A percentile compares a stretch with the other conserved stretches of the same genome.
Evolutionary conservation across 2,797 vertebrate genomes (phyloP).

Genomic region (Mycteria americana): DNA sequence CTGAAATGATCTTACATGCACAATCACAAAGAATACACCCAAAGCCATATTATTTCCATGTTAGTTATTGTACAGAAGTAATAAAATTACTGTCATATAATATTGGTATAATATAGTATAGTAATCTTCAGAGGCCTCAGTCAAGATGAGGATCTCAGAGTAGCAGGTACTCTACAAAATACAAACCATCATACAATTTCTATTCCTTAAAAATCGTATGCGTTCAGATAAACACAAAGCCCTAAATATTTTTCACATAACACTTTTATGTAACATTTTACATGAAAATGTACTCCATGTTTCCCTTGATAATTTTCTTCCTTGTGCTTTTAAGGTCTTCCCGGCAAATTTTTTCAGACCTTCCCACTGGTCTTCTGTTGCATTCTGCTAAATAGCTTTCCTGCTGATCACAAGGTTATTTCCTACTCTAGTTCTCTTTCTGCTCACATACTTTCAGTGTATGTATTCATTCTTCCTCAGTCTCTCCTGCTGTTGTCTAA

Average conservation of each 20-base stretch:
- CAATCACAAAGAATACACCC: background rate
- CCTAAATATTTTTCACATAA: background rate
- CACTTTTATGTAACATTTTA: background rate
- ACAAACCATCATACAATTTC: background rate
- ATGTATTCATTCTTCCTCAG: background rate
- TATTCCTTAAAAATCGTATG: background rate
- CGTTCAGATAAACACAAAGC: background rate
- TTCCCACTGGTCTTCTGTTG: background rate
- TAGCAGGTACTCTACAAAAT: background rate
- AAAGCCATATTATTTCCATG: background rate
- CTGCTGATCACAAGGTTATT: background rate
- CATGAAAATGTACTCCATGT: background rate
- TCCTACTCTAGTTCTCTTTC: background rate
- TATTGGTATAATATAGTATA: background rate
- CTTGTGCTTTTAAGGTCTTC: background rate
- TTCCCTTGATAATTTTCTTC: background rate
- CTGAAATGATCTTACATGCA: background rate
- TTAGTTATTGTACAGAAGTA: background rate
- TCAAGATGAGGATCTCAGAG: background rate
- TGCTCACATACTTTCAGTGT: background rate
- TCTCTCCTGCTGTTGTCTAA: background rate
- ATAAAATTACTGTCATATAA: background rate
- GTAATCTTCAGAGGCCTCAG: background rate
- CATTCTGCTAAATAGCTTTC: background rate
- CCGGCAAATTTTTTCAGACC: background rate